Conservation (phyloP, 2,888 invertebrate genomes). For the Lymantria monacha region DNA sequence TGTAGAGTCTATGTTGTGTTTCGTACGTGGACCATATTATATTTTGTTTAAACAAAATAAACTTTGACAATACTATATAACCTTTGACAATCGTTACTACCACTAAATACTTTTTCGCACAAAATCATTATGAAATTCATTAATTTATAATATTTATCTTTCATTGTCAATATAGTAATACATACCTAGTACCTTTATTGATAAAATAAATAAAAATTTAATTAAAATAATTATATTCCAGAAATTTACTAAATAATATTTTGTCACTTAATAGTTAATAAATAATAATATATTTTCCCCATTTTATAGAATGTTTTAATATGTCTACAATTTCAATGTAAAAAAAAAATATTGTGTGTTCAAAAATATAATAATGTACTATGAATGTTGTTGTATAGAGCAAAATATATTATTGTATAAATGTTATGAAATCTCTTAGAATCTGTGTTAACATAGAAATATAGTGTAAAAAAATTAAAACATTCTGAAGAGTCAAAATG, state of each 20-base stretch:
- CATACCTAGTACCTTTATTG: slow-evolving; percentile 30
- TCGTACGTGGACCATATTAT: slow-evolving; percentile 50
- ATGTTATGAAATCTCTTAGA: slow-evolving; percentile 32
- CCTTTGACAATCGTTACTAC: slow-evolving; percentile 63
- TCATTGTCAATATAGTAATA: slow-evolving; percentile 52
- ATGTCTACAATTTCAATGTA: slow-evolving; percentile 71
- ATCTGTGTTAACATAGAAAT: slow-evolving; percentile 31
- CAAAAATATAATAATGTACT: slow-evolving; percentile 58
- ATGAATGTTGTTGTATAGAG: slow-evolving; percentile 64
- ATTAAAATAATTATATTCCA: slow-evolving; percentile 61
- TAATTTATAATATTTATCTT: slow-evolving; percentile 41
- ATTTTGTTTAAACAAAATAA: slow-evolving; percentile 52
- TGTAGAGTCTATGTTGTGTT: slow-evolving; percentile 62
- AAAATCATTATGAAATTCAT: slow-evolving; percentile 39
- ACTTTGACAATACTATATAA: slow-evolving; percentile 73
- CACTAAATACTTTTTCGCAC: slow-evolving; percentile 60
- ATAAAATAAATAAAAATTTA: slow-evolving; percentile 50
- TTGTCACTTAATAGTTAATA: slow-evolving; percentile 51
- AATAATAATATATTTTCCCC: slow-evolving; percentile 65
- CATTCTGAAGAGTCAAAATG: slow-evolving; percentile 20
- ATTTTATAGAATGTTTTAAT: slow-evolving; percentile 61
- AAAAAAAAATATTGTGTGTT: slow-evolving; percentile 62
- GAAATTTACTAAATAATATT: slow-evolving; percentile 57
- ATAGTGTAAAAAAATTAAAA: slow-evolving; percentile 24
- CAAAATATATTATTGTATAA: slow-evolving; percentile 50